These are phyloP conservation scores for Sitobion miscanthi DNA, from an alignment of 1,140 invertebrate species.

Conservation along the genomic window DNA sequence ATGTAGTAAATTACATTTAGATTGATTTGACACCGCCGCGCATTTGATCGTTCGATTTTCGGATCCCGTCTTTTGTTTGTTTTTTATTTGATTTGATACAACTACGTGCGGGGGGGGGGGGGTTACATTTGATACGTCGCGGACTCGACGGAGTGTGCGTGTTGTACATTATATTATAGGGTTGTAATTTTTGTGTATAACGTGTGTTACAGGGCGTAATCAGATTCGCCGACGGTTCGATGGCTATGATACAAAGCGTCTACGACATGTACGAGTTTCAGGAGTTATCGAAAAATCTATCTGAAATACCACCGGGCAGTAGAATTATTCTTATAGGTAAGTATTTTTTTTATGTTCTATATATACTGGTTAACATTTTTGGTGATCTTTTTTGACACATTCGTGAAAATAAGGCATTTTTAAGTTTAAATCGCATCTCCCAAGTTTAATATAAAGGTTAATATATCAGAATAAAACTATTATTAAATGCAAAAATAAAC, in stretches of 20 bases:
- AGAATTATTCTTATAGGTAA: conserved; percentile 59
- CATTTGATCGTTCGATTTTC: neutral
- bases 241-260: conserved; percentile 58
- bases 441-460: no score
- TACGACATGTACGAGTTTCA: conserved; percentile 59
- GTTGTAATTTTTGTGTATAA: neutral
- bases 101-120: no score
- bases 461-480: no score
- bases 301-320: conserved; percentile 38
- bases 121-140: neutral
- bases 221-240: conserved; percentile 48
- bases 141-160: neutral
- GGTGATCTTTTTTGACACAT: neutral
- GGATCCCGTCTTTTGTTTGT: neutral
- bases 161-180: neutral
- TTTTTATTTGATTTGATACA: neutral
- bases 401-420: neutral
- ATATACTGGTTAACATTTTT: neutral
- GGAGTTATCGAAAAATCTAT: conserved; percentile 11
- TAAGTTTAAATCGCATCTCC: no score
- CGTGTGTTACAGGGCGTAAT: conserved; percentile 58
- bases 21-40: neutral
- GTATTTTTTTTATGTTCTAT: neutral
- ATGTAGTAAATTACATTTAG: conserved; percentile 17
- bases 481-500: no score